Evolutionary conservation across 2,888 invertebrate genomes (phyloP), one percentile per base, ranked within the genome.

Genomic region (Oxytorus armatus): DNA sequence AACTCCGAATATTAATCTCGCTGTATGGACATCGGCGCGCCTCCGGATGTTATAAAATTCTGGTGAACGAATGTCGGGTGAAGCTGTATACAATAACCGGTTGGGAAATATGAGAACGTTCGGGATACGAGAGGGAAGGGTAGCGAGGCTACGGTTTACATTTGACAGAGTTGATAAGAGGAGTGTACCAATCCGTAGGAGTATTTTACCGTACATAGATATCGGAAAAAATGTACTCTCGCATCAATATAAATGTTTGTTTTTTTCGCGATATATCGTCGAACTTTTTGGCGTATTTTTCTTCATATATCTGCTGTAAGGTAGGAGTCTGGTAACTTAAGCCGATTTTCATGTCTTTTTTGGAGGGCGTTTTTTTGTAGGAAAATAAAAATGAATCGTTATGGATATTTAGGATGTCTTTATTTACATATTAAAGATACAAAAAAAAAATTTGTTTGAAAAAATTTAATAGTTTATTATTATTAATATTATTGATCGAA

Each of bases 161-260:
- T 68, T 53, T 16, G 53, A 68, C 42, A 18, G 57, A 59, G 23
- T 36, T 14, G 55, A n/a, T 36, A 29, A 16, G 25, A 42, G n/a
- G 33, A 33, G 3, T 23, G n/a, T 11, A 47, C 11, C 21, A 59
- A 57, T 21, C n/a, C 33, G 11, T 23, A 25, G 47, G n/a, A n/a
- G n/a, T n/a, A n/a, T n/a, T n/a, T n/a, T n/a, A n/a, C n/a, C 39
- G 21, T 59, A 21, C 33, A 70, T 29, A 18, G 18, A 47, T 68
- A 68, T 68, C 68, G 57, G 33, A 3, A 59, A 36, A 57, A 70
- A n/a, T 59, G 3, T 57, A 7, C 16, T 44, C 21, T 57, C n/a
- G 33, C 59, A n/a, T 33, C 29, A 11, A 57, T 47, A 21, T 7
- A 33, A n/a, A 57, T 16, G n/a, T 59, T 18, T 16, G 36, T 59